Percentiles rank a stretch among this genome's conserved stretches.
Evolutionary conservation across 1,140 invertebrate genomes (phyloP).

Genomic region (Cydia pomonella): DNA sequence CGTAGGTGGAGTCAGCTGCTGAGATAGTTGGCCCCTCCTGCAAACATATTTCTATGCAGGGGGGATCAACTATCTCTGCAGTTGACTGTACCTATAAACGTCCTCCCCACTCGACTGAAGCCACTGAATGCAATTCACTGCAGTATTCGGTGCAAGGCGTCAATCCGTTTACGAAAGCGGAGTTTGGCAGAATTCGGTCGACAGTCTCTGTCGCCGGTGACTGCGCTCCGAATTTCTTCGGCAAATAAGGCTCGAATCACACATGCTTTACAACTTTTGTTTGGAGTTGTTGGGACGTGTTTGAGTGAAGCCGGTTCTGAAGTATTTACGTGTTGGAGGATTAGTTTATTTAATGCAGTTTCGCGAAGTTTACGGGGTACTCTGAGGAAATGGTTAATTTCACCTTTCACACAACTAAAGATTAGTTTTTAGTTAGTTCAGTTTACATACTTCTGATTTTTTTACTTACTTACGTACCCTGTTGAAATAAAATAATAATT

Average conservation of each 20-base stretch:
- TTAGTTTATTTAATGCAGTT: conserved; percentile 15
- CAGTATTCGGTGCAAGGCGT: conserved; percentile 1
- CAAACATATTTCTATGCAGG: too few species aligned
- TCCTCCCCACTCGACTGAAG: not conserved
- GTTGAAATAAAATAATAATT: too few species aligned
- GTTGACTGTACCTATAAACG: too few species aligned
- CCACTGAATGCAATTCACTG: conserved; percentile 11
- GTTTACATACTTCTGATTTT: too few species aligned
- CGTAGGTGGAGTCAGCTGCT: too few species aligned
- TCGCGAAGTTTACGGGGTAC: not conserved
- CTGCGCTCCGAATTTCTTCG: not conserved
- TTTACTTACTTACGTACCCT: too few species aligned
- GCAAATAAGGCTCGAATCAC: conserved; percentile 16
- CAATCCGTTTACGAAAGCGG: conserved; percentile 15
- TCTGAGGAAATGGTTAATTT: not conserved
- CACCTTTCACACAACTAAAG: not conserved
- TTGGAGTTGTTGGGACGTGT: not conserved
- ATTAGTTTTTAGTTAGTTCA: too few species aligned
- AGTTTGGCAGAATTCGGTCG: conserved; percentile 18
- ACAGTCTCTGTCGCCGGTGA: not conserved
- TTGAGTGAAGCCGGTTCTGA: not conserved
- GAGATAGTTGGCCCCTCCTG: too few species aligned
- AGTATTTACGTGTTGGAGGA: not conserved
- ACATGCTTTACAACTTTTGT: not conserved
- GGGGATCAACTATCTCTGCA: too few species aligned